phyloP scores from a whole-genome alignment of 2,113 vertebrate genomes.

The Tinamus guttatus region DNA sequence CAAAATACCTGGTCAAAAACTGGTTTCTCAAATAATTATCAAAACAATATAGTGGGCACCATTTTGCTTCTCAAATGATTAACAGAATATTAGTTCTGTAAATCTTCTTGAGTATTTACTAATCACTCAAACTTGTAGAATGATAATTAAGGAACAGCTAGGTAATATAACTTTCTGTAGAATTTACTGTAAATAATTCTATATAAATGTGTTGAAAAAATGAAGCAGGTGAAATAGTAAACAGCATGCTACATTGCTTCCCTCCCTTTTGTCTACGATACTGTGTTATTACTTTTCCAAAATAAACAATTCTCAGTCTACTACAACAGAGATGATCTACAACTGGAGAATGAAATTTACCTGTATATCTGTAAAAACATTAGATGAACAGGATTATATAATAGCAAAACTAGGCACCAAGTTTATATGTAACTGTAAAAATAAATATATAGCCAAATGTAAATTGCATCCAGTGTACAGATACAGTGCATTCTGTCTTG shows the following conservation, averaged over 20 bases:
- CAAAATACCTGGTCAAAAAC: background rate
- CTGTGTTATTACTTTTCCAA: background rate
- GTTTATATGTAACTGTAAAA: background rate
- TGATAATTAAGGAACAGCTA: background rate
- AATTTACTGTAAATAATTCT: background rate
- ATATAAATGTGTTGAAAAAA: background rate
- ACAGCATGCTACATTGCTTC: background rate
- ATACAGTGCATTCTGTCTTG: background rate
- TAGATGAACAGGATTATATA: background rate
- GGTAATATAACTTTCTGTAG: background rate
- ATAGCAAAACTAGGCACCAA: background rate
- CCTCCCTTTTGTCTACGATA: background rate
- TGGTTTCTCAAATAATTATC: background rate
- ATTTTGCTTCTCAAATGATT: background rate
- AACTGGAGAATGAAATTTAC: background rate
- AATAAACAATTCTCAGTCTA: background rate
- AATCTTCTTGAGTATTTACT: background rate
- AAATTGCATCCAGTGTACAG: background rate
- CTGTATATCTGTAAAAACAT: background rate
- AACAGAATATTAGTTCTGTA: background rate
- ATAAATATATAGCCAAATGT: background rate
- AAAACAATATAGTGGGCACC: background rate
- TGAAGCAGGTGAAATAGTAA: background rate
- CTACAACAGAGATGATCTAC: background rate
- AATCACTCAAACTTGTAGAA: background rate